These are phyloP conservation scores for Malachius bipustulatus DNA, from an alignment of 2,888 invertebrate species.

Conservation along the genomic window DNA sequence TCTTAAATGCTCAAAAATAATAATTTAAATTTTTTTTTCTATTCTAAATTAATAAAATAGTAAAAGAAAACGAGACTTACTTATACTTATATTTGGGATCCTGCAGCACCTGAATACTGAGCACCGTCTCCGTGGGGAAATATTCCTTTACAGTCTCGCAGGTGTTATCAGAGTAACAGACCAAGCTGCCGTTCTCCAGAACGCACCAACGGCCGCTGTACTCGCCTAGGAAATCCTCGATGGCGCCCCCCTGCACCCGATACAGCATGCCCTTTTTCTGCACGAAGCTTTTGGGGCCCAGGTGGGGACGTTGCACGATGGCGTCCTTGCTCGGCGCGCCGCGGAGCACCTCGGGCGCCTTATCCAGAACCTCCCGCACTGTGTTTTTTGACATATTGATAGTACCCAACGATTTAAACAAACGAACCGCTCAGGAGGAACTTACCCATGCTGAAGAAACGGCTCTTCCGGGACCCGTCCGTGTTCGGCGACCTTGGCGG, in stretches of 20 bases:
- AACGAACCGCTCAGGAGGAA: no score
- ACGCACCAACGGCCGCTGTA: slow-evolving; percentile 62
- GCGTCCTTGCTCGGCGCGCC: slow-evolving; percentile 22
- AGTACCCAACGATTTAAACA: no score
- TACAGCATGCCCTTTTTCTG: slow-evolving; percentile 51
- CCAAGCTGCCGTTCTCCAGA: slow-evolving; percentile 57
- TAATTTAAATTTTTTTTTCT: no score
- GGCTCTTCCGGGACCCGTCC: slow-evolving; percentile 30
- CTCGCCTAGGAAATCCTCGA: slow-evolving; percentile 64
- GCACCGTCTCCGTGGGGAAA: slow-evolving; percentile 52
- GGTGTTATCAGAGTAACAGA: slow-evolving; percentile 61
- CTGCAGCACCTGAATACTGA: slow-evolving; percentile 52
- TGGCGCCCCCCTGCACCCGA: slow-evolving; percentile 47
- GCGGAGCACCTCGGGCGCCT: slow-evolving; percentile 39
- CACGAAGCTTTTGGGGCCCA: slow-evolving; percentile 38
- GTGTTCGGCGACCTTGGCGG: slow-evolving; percentile 8
- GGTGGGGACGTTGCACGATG: slow-evolving; percentile 42
- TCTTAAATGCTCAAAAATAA: no score
- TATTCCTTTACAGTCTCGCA: slow-evolving; percentile 57
- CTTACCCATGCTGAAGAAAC: no score
- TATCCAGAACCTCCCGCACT: slow-evolving; percentile 39
- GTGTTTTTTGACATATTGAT: no score
- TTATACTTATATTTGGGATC: slow-evolving; percentile 40
- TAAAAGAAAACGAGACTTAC: slow-evolving; percentile 23
- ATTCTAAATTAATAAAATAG: slow-evolving; percentile 4